Conservation (phyloP, 2,113 vertebrate species). For the Amazona vittata region DNA sequence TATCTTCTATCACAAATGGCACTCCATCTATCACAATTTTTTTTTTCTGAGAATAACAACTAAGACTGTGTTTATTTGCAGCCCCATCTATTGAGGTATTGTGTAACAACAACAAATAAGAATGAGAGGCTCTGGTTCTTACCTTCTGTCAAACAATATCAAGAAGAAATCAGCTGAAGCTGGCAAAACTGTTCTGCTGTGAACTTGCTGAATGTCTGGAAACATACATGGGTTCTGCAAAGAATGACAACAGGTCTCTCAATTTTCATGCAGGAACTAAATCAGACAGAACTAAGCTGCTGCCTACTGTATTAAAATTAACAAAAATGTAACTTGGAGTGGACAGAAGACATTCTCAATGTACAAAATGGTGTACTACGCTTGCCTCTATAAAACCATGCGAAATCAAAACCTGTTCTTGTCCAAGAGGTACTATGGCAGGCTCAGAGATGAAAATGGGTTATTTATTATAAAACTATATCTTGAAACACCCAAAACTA, state of each 20-base stretch:
- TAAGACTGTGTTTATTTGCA: constrained; percentile 3
- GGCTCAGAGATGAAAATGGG: neutral
- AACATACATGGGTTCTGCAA: neutral
- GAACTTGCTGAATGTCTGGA: neutral
- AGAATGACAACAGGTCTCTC: neutral
- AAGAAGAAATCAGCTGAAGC: constrained; percentile 37
- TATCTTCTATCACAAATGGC: constrained; percentile 34
- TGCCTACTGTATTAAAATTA: constrained; percentile 5
- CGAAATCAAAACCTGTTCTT: neutral
- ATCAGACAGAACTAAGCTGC: neutral
- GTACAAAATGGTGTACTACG: neutral
- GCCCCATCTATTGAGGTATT: neutral
- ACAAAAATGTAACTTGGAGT: neutral
- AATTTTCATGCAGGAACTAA: neutral
- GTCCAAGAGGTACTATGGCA: neutral
- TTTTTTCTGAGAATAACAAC: constrained; percentile 38
- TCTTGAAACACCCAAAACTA: neutral
- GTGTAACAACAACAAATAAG: constrained; percentile 15
- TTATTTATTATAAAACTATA: neutral
- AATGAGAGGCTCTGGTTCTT: neutral
- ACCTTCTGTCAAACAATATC: constrained; percentile 8
- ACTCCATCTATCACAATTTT: constrained; percentile 43
- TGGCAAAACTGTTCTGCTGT: neutral
- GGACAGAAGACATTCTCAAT: neutral
- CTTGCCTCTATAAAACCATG: neutral